Percentiles rank a stretch among this genome's conserved stretches.
Conservation (phyloP, 2,113 vertebrate species). For the Tenrec ecaudatus region DNA sequence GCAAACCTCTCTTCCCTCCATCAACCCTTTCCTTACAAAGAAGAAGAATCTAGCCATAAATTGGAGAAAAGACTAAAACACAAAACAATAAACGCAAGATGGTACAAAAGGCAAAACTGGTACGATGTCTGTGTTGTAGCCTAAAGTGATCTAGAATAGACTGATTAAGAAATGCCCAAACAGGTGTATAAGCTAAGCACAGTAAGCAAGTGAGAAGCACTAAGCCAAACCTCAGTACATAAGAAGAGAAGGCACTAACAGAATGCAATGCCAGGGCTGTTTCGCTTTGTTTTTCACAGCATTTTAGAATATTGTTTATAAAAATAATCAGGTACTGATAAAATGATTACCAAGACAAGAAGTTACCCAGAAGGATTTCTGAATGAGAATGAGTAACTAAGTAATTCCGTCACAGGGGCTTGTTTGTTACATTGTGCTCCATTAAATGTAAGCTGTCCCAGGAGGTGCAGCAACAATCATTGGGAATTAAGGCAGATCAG, state of each 20-base stretch:
- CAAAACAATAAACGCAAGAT: not conserved
- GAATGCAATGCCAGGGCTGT: not conserved
- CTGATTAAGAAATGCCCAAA: no score
- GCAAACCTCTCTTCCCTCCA: slow-evolving; percentile 7
- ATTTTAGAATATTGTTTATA: not conserved
- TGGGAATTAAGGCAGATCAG: not conserved
- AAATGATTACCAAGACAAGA: slow-evolving; percentile 34
- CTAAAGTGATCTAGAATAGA: not conserved
- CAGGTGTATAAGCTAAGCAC: not conserved
- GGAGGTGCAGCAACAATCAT: not conserved
- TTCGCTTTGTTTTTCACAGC: not conserved
- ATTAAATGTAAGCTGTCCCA: not conserved
- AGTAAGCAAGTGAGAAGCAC: not conserved
- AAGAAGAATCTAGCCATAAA: not conserved
- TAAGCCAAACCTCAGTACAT: slow-evolving; percentile 3
- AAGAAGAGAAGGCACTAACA: slow-evolving; percentile 41
- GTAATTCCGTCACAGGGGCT: not conserved
- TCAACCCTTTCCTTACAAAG: slow-evolving; percentile 15
- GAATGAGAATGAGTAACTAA: not conserved
- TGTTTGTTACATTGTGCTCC: not conserved
- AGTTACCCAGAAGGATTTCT: slow-evolving; percentile 4
- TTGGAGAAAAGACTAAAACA: slow-evolving; percentile 2
- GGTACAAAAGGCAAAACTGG: slow-evolving; percentile 8
- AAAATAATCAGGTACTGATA: slow-evolving; percentile 30
- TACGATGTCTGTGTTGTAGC: not conserved